phyloP scores from a whole-genome alignment of 2,797 vertebrate genomes.

The Bothrops alternatus region DNA sequence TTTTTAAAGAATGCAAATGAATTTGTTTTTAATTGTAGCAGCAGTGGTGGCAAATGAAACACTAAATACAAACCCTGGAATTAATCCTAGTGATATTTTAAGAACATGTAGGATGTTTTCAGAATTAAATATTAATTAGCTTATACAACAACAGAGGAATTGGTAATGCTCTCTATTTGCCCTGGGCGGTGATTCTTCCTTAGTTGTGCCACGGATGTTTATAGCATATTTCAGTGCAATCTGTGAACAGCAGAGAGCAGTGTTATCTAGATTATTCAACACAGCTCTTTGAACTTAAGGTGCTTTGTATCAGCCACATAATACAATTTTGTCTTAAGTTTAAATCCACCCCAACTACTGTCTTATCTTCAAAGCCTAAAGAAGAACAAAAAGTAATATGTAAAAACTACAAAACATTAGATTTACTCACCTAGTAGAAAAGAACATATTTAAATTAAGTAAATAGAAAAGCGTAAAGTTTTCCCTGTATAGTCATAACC shows the following conservation, averaged over 20 bases:
- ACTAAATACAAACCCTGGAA: background rate
- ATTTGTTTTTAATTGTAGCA: background rate
- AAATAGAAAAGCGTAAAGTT: background rate
- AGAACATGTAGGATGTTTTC: background rate
- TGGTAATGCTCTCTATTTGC: background rate
- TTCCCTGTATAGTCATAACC: background rate
- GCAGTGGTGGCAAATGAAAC: background rate
- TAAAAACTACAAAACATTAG: background rate
- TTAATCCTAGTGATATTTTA: background rate
- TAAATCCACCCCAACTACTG: fast-evolving
- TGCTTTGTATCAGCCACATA: background rate
- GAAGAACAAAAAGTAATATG: background rate
- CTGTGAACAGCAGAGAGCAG: conserved; percentile 28
- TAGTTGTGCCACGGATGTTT: background rate
- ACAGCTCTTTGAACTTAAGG: background rate
- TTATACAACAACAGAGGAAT: background rate
- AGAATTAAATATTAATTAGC: background rate
- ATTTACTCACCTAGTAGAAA: background rate
- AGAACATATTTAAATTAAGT: background rate
- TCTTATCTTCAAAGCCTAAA: too few species aligned
- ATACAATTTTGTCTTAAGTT: background rate
- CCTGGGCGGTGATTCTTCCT: background rate
- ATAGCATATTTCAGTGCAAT: background rate
- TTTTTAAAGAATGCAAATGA: background rate
- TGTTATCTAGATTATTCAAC: background rate